phyloP scores from a whole-genome alignment of 2,797 vertebrate genomes.

The Scyliorhinus canicula region DNA sequence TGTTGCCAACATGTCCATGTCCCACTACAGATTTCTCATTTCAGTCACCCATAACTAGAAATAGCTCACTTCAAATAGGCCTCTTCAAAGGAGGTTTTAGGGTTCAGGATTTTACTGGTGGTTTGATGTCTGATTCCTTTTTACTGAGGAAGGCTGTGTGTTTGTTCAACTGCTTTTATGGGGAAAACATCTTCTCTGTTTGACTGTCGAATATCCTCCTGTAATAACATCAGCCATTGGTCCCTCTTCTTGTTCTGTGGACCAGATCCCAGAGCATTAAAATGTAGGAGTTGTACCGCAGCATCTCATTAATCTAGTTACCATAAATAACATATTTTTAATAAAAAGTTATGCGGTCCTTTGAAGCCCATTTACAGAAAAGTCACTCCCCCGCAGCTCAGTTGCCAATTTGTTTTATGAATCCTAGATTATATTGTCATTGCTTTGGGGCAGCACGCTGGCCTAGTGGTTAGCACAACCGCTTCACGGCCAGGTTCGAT shows the following conservation, averaged over 20 bases:
- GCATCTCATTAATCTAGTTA: conserved; percentile 5
- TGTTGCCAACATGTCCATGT: conserved; percentile 68
- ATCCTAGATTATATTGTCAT: neutral
- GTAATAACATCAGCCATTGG: conserved; percentile 50
- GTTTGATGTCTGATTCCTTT: conserved; percentile 80
- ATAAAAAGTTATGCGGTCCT: neutral
- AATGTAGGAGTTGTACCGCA: neutral
- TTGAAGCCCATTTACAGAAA: neutral
- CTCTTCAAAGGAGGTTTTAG: conserved; percentile 74
- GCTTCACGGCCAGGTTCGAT: no score
- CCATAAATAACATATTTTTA: neutral
- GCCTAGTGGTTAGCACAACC: no score
- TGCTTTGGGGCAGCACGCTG: no score
- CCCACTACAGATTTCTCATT: conserved; percentile 75
- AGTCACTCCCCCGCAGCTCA: neutral
- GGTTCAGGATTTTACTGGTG: conserved; percentile 73
- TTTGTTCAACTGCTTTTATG: conserved; percentile 84
- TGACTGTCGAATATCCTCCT: conserved; percentile 54
- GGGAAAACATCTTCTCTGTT: conserved; percentile 68
- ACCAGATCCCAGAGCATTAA: conserved; percentile 44
- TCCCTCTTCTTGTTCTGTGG: conserved; percentile 49
- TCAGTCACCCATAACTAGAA: conserved; percentile 77
- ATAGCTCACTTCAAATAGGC: conserved; percentile 74
- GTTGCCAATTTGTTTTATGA: neutral
- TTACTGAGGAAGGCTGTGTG: conserved; percentile 70